These are phyloP conservation scores for Ormia ochracea DNA, from an alignment of 2,888 invertebrate species.

Conservation along the genomic window DNA sequence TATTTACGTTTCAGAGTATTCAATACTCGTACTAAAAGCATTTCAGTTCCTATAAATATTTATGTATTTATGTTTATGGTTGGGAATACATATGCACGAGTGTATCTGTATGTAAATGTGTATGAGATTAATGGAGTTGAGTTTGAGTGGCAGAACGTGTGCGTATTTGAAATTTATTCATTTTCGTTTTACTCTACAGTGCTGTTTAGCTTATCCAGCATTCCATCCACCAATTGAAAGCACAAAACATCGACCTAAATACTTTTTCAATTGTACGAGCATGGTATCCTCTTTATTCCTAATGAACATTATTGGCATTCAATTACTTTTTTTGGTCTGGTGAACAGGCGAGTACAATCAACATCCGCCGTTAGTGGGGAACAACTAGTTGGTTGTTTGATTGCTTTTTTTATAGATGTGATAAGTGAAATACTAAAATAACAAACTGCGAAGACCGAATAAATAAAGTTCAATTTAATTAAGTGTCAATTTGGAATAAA, in stretches of 20 bases:
- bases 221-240: background rate
- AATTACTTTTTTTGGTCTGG: slow-evolving; percentile 35
- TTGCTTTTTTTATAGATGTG: slow-evolving; percentile 7
- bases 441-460: background rate
- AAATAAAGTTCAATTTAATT: slow-evolving; percentile 46
- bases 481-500: slow-evolving; percentile 39
- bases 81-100: no score
- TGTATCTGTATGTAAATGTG: background rate
- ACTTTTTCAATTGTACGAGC: slow-evolving; percentile 24
- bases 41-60: no score
- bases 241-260: slow-evolving; percentile 6
- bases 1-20: slow-evolving; percentile 7
- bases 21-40: no score
- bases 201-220: background rate
- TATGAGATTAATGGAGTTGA: background rate
- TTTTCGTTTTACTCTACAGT: background rate
- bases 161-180: background rate
- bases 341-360: background rate
- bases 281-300: background rate
- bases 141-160: background rate
- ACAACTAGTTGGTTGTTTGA: background rate
- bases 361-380: background rate
- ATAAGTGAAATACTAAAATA: slow-evolving; percentile 1
- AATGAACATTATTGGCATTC: slow-evolving; percentile 40
- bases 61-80: background rate